phyloP scores from a whole-genome alignment of 2,797 vertebrate species.

The Prunella strophiata region DNA sequence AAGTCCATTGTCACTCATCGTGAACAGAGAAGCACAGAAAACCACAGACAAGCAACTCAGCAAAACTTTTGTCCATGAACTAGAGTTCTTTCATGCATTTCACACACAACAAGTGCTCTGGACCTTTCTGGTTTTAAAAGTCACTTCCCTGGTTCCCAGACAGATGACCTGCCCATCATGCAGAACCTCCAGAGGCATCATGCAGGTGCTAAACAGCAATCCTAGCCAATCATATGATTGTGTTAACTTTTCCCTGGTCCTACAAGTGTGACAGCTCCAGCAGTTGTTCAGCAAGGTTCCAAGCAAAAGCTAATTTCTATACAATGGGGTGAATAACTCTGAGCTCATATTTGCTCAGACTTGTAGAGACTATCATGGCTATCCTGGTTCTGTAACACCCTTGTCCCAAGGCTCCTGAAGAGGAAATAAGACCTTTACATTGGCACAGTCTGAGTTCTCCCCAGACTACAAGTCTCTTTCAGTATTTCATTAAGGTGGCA shows the following conservation, averaged over 20 bases:
- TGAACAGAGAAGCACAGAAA: neutral
- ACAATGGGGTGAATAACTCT: neutral
- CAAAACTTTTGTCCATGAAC: neutral
- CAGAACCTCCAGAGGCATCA: neutral
- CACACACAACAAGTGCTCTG: neutral
- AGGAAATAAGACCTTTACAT: neutral
- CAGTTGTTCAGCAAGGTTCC: neutral
- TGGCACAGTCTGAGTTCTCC: neutral
- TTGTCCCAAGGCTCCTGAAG: neutral
- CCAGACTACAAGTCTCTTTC: neutral
- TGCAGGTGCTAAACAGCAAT: neutral
- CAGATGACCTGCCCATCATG: neutral
- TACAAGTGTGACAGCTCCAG: neutral
- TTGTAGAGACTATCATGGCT: neutral
- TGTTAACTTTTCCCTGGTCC: neutral
- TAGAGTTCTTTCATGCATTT: neutral
- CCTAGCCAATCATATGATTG: rapidly evolving
- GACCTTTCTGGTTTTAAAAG: neutral
- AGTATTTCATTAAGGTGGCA: neutral
- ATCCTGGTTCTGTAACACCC: neutral
- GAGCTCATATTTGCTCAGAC: neutral
- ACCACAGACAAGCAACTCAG: neutral
- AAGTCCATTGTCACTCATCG: neutral
- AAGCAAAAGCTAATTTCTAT: neutral
- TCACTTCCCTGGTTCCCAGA: neutral